These are phyloP conservation scores for Onchidella celtica DNA, from an alignment of 2,888 invertebrate genomes.

Conservation along the genomic window DNA sequence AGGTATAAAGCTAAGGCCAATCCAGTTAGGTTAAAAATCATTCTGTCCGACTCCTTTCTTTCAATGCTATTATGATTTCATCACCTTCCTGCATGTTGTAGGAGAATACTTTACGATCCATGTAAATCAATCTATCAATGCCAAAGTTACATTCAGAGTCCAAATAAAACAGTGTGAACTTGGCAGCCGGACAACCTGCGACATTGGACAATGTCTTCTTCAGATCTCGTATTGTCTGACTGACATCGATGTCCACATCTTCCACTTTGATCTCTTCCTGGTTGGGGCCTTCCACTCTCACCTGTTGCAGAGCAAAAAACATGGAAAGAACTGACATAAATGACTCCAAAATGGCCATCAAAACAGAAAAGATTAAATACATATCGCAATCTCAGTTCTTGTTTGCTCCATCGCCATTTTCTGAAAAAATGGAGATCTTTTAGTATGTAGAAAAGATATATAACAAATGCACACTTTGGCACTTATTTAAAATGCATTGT, in stretches of 20 bases:
- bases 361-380: neutral
- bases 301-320: too few relatives aligned
- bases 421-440: too few relatives aligned
- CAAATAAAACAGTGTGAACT: constrained; percentile 93
- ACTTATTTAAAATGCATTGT: too few relatives aligned
- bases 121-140: constrained; percentile 93
- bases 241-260: constrained; percentile 84
- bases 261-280: constrained; percentile 84
- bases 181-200: constrained; percentile 88
- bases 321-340: too few relatives aligned
- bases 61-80: constrained; percentile 53
- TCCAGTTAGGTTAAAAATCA: too few relatives aligned
- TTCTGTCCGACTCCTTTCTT: constrained; percentile 13
- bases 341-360: too few relatives aligned
- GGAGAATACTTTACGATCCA: constrained; percentile 93
- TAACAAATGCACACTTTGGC: too few relatives aligned
- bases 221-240: constrained; percentile 86
- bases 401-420: too few relatives aligned
- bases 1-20: too few relatives aligned
- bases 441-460: too few relatives aligned
- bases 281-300: constrained; percentile 82
- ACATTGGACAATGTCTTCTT: constrained; percentile 74
- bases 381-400: too few relatives aligned
- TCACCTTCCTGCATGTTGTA: constrained; percentile 80
- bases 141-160: constrained; percentile 82